Percentiles rank a stretch among this genome's conserved stretches.
Conservation (phyloP, 2,113 vertebrate genomes). For the Oreochromis niloticus region DNA sequence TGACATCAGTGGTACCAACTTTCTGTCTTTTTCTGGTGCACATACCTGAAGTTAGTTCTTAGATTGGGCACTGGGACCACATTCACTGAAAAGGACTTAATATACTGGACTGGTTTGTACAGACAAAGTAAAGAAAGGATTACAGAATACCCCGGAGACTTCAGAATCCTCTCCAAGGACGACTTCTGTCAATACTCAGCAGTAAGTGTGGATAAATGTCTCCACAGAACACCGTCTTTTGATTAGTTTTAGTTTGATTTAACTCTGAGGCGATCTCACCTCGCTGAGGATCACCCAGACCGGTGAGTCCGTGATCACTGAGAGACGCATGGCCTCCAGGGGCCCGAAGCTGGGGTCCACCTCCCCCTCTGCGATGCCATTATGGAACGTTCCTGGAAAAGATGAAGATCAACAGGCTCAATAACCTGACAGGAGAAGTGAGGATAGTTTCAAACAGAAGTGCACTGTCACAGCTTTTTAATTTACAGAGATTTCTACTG, state of each 20-base stretch:
- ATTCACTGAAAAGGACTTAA: background rate
- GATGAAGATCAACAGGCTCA: background rate
- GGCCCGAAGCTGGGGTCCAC: constrained; percentile 91
- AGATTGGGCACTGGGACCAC: background rate
- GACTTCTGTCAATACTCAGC: background rate
- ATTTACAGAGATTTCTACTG: background rate
- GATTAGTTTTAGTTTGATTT: background rate
- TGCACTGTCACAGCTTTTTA: background rate
- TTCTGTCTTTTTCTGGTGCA: background rate
- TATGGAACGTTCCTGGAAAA: constrained; percentile 83
- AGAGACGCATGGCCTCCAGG: constrained; percentile 87
- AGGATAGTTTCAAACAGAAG: background rate
- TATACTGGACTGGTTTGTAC: background rate
- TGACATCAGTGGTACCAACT: background rate
- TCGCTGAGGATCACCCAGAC: constrained; percentile 98
- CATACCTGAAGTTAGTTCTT: background rate
- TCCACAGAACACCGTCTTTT: background rate
- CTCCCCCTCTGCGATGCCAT: constrained; percentile 88
- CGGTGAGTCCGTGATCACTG: constrained; percentile 89
- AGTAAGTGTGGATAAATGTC: background rate
- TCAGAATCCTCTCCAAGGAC: background rate
- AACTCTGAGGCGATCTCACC: constrained; percentile 64
- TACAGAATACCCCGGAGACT: background rate
- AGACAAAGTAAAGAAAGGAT: background rate
- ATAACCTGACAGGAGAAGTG: background rate